phyloP scores from a whole-genome alignment of 1,140 invertebrate genomes.

The Acromyrmex echinatior region DNA sequence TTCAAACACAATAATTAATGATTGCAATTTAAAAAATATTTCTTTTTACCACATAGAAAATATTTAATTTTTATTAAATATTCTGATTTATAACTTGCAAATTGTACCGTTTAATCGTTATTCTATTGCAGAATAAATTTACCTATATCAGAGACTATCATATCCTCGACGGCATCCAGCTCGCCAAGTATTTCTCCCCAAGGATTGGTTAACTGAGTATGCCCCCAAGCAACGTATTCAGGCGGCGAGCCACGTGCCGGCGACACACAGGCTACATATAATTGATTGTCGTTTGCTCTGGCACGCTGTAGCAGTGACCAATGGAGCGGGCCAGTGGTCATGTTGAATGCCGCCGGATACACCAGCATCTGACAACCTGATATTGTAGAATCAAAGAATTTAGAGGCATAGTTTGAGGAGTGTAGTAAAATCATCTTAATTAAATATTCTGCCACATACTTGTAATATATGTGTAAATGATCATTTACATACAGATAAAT shows the following conservation, averaged over 20 bases:
- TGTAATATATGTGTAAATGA: background rate
- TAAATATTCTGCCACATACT: background rate
- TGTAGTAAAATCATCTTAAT: background rate
- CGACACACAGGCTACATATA: conserved; percentile 91
- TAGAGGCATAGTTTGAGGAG: background rate
- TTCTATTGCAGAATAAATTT: conserved; percentile 66
- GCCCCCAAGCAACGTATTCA: conserved; percentile 95
- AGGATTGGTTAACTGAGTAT: conserved; percentile 94
- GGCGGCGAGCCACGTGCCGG: conserved; percentile 92
- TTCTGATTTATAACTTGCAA: background rate
- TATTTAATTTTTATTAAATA: background rate
- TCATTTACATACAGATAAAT: background rate
- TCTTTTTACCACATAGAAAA: background rate
- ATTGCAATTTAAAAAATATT: background rate
- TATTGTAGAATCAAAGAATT: conserved; percentile 11
- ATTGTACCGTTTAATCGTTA: background rate
- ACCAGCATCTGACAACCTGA: conserved; percentile 94
- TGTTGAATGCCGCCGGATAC: conserved; percentile 98
- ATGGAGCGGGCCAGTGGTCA: conserved; percentile 97
- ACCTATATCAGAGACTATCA: conserved; percentile 93
- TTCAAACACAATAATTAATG: background rate
- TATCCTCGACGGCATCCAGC: conserved; percentile 90
- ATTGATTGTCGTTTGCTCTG: conserved; percentile 95
- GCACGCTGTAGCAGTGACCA: conserved; percentile 95
- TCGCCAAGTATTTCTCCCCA: conserved; percentile 94